Percentiles rank a stretch among this genome's conserved stretches.
These are phyloP conservation scores for Pseudochirops corinnae DNA, from an alignment of 2,797 vertebrate genomes.

Conservation along the genomic window DNA sequence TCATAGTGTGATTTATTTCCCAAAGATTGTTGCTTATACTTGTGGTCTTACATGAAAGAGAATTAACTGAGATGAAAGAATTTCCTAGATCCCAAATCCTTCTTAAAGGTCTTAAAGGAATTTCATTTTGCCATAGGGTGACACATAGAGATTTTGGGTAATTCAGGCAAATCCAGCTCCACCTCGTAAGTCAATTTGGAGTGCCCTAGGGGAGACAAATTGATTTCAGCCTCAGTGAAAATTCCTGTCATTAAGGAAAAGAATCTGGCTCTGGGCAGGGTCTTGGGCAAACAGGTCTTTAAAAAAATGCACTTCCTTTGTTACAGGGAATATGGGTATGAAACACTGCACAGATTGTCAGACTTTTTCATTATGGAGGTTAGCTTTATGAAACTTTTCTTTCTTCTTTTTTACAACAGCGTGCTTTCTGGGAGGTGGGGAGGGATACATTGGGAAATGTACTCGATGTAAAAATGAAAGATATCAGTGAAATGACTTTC, in stretches of 20 bases:
- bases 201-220: neutral
- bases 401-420: neutral
- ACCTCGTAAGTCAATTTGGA: neutral
- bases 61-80: constrained; percentile 11
- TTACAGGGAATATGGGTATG: neutral
- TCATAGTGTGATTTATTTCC: constrained; percentile 11
- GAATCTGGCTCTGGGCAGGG: neutral
- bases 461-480: no score
- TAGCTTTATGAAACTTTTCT: neutral
- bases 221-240: neutral
- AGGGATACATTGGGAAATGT: no score
- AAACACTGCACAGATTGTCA: neutral
- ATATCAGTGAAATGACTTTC: no score
- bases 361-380: neutral
- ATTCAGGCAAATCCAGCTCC: neutral
- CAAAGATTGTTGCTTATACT: constrained; percentile 27
- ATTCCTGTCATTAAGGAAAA: neutral
- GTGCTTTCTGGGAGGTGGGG: no score
- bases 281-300: neutral
- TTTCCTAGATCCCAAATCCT: neutral
- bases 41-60: constrained; percentile 20
- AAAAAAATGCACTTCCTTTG: neutral
- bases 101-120: neutral
- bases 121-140: neutral
- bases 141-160: neutral